These are phyloP conservation scores for Allygus modestus DNA, from an alignment of 2,888 invertebrate genomes.

Conservation along the genomic window DNA sequence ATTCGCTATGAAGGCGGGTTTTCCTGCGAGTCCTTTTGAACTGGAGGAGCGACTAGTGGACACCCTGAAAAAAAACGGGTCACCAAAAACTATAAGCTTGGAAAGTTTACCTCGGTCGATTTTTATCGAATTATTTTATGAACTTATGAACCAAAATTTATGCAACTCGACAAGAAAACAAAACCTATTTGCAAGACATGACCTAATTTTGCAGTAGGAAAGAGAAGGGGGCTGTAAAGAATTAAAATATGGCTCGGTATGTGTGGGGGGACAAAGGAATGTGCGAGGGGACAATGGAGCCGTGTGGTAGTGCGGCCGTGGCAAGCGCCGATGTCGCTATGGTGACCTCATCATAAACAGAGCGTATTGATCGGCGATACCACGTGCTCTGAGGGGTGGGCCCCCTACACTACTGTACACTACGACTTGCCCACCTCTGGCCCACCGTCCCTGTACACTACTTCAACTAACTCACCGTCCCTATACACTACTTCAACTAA, in stretches of 20 bases:
- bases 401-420: background rate
- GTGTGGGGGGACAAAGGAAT: slow-evolving; percentile 1
- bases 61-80: too few species aligned
- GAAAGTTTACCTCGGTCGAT: too few species aligned
- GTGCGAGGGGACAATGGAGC: slow-evolving; percentile 27
- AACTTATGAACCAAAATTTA: too few species aligned
- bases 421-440: background rate
- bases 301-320: background rate
- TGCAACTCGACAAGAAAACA: too few species aligned
- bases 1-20: too few species aligned
- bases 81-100: too few species aligned
- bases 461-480: too few species aligned
- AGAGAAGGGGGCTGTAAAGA: background rate
- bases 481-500: too few species aligned
- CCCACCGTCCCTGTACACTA: too few species aligned
- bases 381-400: slow-evolving; percentile 35
- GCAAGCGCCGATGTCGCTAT: slow-evolving; percentile 53
- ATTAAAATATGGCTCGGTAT: slow-evolving; percentile 3
- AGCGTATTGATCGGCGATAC: slow-evolving; percentile 40
- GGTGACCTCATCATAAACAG: slow-evolving; percentile 49
- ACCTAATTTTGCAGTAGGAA: background rate
- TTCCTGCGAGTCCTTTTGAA: too few species aligned
- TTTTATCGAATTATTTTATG: too few species aligned
- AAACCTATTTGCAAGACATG: background rate
- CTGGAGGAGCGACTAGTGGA: too few species aligned